Conservation (phyloP, 1,140 invertebrate genomes). For the Drosophila tani region DNA sequence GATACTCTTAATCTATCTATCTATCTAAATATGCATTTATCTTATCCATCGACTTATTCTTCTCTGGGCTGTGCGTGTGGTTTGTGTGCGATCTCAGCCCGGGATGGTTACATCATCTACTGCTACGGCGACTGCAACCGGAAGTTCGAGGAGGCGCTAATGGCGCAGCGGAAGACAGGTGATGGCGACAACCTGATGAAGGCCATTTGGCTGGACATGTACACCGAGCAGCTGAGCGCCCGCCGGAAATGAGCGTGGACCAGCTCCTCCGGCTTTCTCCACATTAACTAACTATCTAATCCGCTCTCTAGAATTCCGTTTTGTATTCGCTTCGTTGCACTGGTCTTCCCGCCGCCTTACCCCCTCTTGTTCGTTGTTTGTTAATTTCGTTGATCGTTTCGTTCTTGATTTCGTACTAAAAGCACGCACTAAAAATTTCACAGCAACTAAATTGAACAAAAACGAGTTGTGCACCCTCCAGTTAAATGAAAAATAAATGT, state of each 20-base stretch:
- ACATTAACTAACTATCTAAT: slow-evolving; percentile 50
- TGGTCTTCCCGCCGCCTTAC: neutral
- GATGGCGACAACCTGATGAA: slow-evolving; percentile 85
- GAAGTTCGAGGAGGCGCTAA: slow-evolving; percentile 83
- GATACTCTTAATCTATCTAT: neutral
- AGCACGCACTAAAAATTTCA: slow-evolving; percentile 51
- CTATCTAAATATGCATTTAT: slow-evolving; percentile 11
- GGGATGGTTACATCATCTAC: slow-evolving; percentile 85
- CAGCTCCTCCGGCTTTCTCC: slow-evolving; percentile 23
- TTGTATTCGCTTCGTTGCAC: slow-evolving; percentile 30
- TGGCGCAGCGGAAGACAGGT: slow-evolving; percentile 84
- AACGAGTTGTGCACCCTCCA: slow-evolving; percentile 41
- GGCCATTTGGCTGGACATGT: slow-evolving; percentile 85
- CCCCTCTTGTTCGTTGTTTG: slow-evolving; percentile 18
- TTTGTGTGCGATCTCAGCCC: slow-evolving; percentile 55
- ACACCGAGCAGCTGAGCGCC: slow-evolving; percentile 82
- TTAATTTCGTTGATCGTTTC: slow-evolving; percentile 26
- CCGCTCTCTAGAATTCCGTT: slow-evolving; percentile 35
- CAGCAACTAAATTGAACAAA: slow-evolving; percentile 17
- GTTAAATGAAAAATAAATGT: slow-evolving; percentile 24
- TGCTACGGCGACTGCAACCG: slow-evolving; percentile 85
- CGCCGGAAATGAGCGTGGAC: slow-evolving; percentile 62
- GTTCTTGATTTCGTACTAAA: slow-evolving; percentile 51
- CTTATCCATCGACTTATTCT: slow-evolving; percentile 12
- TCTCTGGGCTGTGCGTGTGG: slow-evolving; percentile 38